Conservation (phyloP, 1,140 invertebrate genomes). For the Bombus affinis region DNA sequence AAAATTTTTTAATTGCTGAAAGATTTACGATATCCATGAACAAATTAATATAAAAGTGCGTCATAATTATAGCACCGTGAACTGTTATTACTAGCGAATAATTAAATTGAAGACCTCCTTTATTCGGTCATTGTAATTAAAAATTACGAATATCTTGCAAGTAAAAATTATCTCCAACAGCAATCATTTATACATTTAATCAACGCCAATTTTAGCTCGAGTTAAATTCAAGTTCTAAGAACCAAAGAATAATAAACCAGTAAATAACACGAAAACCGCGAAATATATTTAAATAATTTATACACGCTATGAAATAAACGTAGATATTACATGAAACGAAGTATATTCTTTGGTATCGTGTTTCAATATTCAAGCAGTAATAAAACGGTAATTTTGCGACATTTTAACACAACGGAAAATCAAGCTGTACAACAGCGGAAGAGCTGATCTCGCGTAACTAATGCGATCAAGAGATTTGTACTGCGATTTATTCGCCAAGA, state of each 20-base stretch:
- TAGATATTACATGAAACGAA: not conserved
- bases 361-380: not conserved
- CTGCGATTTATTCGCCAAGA: conserved; percentile 14
- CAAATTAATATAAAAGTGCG: too few relatives aligned
- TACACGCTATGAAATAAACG: not conserved
- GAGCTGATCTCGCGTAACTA: conserved; percentile 10
- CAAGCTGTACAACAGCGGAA: not conserved
- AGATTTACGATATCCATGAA: too few relatives aligned
- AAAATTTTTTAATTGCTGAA: too few relatives aligned
- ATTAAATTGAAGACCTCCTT: too few relatives aligned
- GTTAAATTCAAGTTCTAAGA: not conserved
- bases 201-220: too few relatives aligned
- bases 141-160: not conserved
- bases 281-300: not conserved
- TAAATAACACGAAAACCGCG: not conserved
- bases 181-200: too few relatives aligned
- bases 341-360: too few relatives aligned
- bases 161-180: not conserved
- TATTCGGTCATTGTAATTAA: too few relatives aligned
- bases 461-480: conserved; percentile 21
- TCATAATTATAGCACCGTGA: too few relatives aligned
- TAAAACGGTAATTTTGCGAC: conserved; percentile 45
- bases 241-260: not conserved
- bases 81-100: too few relatives aligned
- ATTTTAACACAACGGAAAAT: not conserved